phyloP scores from a whole-genome alignment of 2,888 invertebrate species.

The Sphaerophoria rueppellii region DNA sequence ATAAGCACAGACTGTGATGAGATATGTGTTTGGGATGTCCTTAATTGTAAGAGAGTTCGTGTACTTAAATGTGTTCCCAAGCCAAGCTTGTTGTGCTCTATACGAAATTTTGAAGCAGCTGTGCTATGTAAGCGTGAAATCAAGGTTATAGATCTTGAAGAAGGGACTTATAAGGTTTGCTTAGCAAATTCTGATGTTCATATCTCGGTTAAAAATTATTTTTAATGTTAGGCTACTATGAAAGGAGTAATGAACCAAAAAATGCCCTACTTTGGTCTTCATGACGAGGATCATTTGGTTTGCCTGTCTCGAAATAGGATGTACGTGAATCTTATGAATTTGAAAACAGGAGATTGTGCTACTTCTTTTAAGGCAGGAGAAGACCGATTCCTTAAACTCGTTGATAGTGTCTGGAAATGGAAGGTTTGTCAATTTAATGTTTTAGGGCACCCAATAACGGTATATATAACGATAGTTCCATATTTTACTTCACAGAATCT shows the following conservation, averaged over 20 bases:
- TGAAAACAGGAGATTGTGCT: conserved; percentile 86
- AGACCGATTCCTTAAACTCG: conserved; percentile 94
- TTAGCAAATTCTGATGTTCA: conserved; percentile 23
- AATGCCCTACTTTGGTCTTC: conserved; percentile 94
- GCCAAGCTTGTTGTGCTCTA: conserved; percentile 90
- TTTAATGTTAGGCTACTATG: conserved; percentile 84
- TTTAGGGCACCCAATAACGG: neutral
- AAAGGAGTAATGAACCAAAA: conserved; percentile 96
- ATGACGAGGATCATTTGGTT: conserved; percentile 89
- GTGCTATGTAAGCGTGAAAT: conserved; percentile 92
- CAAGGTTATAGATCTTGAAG: conserved; percentile 90
- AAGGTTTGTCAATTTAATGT: conserved; percentile 83
- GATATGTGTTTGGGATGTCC: conserved; percentile 92
- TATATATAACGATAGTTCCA: neutral
- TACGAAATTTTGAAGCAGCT: conserved; percentile 89
- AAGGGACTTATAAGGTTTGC: conserved; percentile 84
- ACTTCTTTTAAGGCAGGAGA: conserved; percentile 95
- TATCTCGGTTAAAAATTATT: conserved; percentile 75
- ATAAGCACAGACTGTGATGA: conserved; percentile 89
- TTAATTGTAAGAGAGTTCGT: conserved; percentile 86
- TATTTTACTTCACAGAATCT: conserved; percentile 84
- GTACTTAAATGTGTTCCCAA: conserved; percentile 89
- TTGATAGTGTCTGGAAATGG: conserved; percentile 94
- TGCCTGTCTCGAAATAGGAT: conserved; percentile 93
- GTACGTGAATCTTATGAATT: conserved; percentile 94